Base-by-base conservation (phyloP, 2,797 vertebrate species). In the Hapalemur alaotrensis region DNA sequence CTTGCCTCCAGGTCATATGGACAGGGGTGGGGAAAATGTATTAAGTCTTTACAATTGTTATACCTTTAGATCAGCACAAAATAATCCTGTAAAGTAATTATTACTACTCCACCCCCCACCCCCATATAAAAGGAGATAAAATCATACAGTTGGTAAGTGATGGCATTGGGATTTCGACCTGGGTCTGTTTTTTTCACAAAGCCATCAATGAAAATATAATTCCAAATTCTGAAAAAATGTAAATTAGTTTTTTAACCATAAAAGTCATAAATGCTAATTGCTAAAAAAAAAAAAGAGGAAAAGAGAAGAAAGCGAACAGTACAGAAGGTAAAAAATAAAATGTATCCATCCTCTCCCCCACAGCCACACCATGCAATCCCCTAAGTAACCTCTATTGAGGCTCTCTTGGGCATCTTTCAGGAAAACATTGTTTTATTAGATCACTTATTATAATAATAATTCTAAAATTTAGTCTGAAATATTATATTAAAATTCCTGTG, bases 361-460 rank as follows among this genome's bases (percentile, higher is more conserved):
- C 15, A 89, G 38, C 28, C 59, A 50, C 7, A 54, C 8, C 30
- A 10, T 70, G 22, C 7, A 70, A 91, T 43, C 79, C 22, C 43
- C 54, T 23, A 83, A 89, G 25, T 79, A 73, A 35, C 0, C 18
- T 89, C 41, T 84, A 28, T 23, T 41, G 11, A 92, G 72, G 67
- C 94, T 73, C 94, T 92, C 50, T 80, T 59, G 57, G 30, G n/a
- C 50, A 84, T 84, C 72, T 94, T 94, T 92, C 73, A 80, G 79
- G n/a, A 89, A 84, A 94, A 41, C 28, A 22, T 32, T 95, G 1
- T 75, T 92, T 84, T 52, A 92, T 54, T 72, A 73, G 32, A 57
- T 67, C 30, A 80, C 8, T 79, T 92, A 80, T 65, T 52, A 80
- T 52, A 72, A 59, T 61, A 88, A 88, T 69, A 88, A 88, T 78